Evolutionary conservation across 2,113 vertebrate genomes (phyloP), one percentile per base, ranked within the genome.

Genomic region (Syrrhaptes paradoxus): DNA sequence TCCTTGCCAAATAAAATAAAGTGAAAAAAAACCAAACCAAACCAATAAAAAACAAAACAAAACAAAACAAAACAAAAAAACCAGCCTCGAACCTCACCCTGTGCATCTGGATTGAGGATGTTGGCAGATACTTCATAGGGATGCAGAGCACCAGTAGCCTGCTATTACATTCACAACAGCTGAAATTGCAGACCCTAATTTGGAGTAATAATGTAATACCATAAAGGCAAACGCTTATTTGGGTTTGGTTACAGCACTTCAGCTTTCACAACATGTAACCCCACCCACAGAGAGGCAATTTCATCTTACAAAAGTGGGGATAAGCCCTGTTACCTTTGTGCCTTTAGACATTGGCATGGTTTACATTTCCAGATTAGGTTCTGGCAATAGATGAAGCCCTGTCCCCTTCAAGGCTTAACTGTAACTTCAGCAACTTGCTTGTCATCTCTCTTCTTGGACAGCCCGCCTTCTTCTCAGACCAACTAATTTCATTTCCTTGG

Each of bases 221-320:
- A 38, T 84, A 54, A 54, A 89, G 36, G 48, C 45, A 93, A 87
- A 93, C 68, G 36, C 25, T 84, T 81, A 46, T 78, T 86, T 86
- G 70, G 65, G 58, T 94, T 94, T 95, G 25, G n/a, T 90, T 90
- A 59, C 54, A 89, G 84, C n/a, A 17, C 63, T 92, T 90, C 62
- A 73, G 36, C 70, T 93, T 97, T 94, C 92, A 89, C 70, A 93
- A 78, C 43, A 48, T 52, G 41, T 85, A 49, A 62, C 73, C 49
- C 70, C 83, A 94, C 88, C 92, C 90, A 95, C 74, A 38, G 36
- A 75, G 76, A 87, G 22, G n/a, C 49, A 90, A 32, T 93, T 97
- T 90, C 85, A 78, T 68, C 76, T 78, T 68, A 89, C 76, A 84
- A 54, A 90, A 86, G 65, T 36, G 45, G 14, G 61, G 45, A 32